Percentiles rank a stretch among this genome's conserved stretches.
Evolutionary conservation across 2,797 vertebrate genomes (phyloP).

Genomic region (Argya squamiceps): DNA sequence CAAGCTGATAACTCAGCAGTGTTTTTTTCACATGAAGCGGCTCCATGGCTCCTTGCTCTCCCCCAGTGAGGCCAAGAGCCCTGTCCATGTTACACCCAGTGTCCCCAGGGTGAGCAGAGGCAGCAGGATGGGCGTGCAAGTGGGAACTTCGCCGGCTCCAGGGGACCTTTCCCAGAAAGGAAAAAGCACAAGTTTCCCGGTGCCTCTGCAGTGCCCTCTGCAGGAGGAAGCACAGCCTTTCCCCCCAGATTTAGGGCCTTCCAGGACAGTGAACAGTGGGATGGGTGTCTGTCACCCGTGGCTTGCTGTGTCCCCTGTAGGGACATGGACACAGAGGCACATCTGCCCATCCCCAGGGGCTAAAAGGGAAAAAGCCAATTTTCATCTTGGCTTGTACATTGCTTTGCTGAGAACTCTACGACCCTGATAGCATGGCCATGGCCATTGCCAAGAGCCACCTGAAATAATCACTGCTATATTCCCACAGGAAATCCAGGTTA

Average conservation of each 20-base stretch:
- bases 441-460: not conserved
- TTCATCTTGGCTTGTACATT: not conserved
- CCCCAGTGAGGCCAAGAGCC: not conserved
- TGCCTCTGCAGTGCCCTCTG: constrained; percentile 67
- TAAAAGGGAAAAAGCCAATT: not conserved
- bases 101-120: not conserved
- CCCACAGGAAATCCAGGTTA: not conserved
- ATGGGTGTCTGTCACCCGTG: fast-evolving
- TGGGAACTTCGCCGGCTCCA: fast-evolving
- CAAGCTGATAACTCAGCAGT: not conserved
- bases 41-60: fast-evolving
- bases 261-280: not conserved
- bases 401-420: not conserved
- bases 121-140: fast-evolving
- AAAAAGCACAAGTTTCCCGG: constrained; percentile 28
- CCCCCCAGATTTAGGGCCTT: not conserved
- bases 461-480: not conserved
- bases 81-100: not conserved
- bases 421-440: fast-evolving
- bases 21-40: not conserved
- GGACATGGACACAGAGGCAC: fast-evolving
- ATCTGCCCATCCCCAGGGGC: not conserved
- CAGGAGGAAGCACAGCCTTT: constrained; percentile 33
- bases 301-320: not conserved
- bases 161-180: not conserved